These are phyloP conservation scores for Trypoxylon attenuatum DNA, from an alignment of 2,888 invertebrate species.

Conservation along the genomic window DNA sequence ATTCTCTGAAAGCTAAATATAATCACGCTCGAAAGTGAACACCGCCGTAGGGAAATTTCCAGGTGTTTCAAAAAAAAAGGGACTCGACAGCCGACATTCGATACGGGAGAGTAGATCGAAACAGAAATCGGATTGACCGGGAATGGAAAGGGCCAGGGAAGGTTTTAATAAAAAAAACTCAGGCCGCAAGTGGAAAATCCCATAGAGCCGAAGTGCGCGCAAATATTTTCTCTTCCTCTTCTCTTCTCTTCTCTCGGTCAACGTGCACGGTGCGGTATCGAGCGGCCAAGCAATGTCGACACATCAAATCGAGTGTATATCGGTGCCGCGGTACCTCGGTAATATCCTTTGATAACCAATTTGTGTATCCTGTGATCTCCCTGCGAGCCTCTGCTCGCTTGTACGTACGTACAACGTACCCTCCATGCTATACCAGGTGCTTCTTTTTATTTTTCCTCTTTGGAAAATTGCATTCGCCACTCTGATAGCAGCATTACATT, in stretches of 20 bases:
- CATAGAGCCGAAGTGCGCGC: conserved; percentile 64
- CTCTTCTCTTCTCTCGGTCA: conserved; percentile 47
- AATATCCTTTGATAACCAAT: conserved; percentile 73
- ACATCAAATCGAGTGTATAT: conserved; percentile 69
- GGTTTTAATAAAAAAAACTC: conserved; percentile 64
- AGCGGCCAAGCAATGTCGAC: conserved; percentile 55
- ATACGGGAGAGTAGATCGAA: conserved; percentile 50
- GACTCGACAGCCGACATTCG: conserved; percentile 33
- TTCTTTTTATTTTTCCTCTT: conserved; percentile 39
- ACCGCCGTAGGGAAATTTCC: conserved; percentile 19
- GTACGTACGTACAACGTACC: no score
- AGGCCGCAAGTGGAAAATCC: conserved; percentile 68
- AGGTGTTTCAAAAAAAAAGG: conserved; percentile 41
- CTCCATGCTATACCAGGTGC: conserved; percentile 54
- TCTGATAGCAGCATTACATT: no score
- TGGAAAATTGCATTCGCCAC: no score
- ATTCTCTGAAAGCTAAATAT: conserved; percentile 26
- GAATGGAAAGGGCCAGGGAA: conserved; percentile 38
- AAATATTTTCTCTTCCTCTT: conserved; percentile 68
- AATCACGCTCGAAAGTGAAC: conserved; percentile 32
- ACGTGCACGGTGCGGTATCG: conserved; percentile 39
- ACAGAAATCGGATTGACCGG: conserved; percentile 50
- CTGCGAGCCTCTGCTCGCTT: conserved; percentile 15
- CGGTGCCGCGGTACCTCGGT: conserved; percentile 59
- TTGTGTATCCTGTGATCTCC: conserved; percentile 61